Evolutionary conservation across 2,113 vertebrate genomes (phyloP).

Genomic region (Spizaetus ornatus): DNA sequence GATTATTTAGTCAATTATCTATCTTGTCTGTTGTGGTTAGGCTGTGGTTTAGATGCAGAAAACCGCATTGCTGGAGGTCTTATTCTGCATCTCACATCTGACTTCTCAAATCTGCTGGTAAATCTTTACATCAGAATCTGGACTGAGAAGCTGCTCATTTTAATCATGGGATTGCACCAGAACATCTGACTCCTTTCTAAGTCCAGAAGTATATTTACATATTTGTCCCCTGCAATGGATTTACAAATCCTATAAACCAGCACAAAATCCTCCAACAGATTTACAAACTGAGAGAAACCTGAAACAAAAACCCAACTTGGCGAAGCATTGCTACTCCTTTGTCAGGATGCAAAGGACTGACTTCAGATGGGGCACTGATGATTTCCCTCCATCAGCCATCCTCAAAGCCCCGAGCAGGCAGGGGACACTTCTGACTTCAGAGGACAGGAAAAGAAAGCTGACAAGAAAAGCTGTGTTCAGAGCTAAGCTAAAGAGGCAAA

Average conservation of each 20-base stretch:
- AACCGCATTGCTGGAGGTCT: background rate
- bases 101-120: background rate
- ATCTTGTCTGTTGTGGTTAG: background rate
- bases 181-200: background rate
- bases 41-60: background rate
- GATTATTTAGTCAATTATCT: background rate
- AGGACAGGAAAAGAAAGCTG: background rate
- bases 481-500: background rate
- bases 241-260: background rate
- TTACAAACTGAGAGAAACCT: background rate
- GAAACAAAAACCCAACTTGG: background rate
- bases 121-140: background rate
- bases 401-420: background rate
- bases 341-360: background rate
- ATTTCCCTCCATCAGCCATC: background rate
- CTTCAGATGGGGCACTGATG: background rate
- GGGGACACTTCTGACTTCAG: background rate
- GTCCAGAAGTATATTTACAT: background rate
- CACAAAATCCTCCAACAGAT: background rate
- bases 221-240: background rate
- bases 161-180: background rate
- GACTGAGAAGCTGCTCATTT: background rate
- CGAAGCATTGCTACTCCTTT: rapidly evolving
- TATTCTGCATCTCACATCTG: background rate
- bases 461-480: background rate